These are phyloP conservation scores for Ciconia maguari DNA, from an alignment of 2,113 vertebrate genomes.

Conservation along the genomic window DNA sequence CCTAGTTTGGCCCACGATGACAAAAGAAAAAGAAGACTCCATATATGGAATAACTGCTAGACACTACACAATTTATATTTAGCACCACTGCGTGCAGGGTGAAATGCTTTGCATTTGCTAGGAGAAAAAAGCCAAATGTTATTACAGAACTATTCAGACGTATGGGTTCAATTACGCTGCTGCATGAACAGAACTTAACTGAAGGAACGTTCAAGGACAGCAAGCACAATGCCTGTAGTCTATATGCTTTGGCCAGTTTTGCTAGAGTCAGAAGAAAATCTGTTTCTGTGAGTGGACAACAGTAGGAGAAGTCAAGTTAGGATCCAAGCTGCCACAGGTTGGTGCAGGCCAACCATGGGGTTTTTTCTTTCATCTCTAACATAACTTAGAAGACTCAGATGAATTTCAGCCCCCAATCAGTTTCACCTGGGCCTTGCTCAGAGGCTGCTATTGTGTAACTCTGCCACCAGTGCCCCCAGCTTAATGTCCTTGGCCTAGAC, in stretches of 20 bases:
- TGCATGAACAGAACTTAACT: background rate
- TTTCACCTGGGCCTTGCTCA: background rate
- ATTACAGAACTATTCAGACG: background rate
- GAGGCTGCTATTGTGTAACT: background rate
- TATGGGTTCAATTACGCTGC: background rate
- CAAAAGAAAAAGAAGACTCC: background rate
- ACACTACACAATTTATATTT: background rate
- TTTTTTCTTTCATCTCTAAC: background rate
- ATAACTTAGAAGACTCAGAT: background rate
- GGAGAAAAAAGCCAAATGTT: background rate
- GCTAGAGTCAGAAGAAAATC: background rate
- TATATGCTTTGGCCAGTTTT: background rate
- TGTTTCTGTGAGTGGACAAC: background rate
- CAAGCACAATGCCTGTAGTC: background rate
- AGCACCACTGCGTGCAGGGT: background rate
- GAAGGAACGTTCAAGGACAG: background rate
- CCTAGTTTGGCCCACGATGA: fast-evolving
- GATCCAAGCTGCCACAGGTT: background rate
- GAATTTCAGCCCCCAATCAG: background rate
- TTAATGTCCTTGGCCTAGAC: background rate
- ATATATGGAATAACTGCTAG: background rate
- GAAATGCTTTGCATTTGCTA: background rate
- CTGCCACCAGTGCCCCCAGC: background rate
- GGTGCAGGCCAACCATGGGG: fast-evolving
- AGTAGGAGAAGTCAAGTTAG: background rate